Percentiles rank a stretch among this genome's conserved stretches.
Conservation (phyloP, 2,888 invertebrate genomes). For the Drosophila pegasa region DNA sequence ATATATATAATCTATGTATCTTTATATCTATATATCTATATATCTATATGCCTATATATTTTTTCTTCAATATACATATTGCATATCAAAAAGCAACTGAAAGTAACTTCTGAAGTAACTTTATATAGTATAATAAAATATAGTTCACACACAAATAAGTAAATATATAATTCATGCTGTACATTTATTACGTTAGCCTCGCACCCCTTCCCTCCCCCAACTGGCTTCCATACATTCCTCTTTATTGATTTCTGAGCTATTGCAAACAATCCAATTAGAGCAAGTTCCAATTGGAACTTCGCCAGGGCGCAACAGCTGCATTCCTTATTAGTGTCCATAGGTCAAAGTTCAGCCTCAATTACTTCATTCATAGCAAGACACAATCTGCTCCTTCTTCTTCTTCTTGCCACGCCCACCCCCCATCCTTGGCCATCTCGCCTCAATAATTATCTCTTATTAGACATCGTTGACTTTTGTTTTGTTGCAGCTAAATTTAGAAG, state of each 20-base stretch:
- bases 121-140: too few species aligned
- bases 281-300: not conserved
- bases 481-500: slow-evolving; percentile 53
- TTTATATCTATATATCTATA: too few species aligned
- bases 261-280: not conserved
- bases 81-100: too few species aligned
- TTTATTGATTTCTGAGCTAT: not conserved
- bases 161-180: not conserved
- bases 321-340: not conserved
- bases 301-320: not conserved
- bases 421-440: not conserved
- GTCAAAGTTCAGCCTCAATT: slow-evolving; percentile 1
- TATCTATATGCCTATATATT: too few species aligned
- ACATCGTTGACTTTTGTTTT: slow-evolving; percentile 10
- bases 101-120: too few species aligned
- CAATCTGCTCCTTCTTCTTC: not conserved
- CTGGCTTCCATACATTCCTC: too few species aligned
- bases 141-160: not conserved
- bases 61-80: too few species aligned
- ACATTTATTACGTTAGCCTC: too few species aligned
- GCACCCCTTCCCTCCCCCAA: too few species aligned
- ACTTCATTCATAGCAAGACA: not conserved
- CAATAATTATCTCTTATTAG: slow-evolving; percentile 13
- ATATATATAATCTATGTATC: too few species aligned
- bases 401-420: not conserved